Conservation (phyloP, 2,888 invertebrate genomes). For the Geophilus truncorum region DNA sequence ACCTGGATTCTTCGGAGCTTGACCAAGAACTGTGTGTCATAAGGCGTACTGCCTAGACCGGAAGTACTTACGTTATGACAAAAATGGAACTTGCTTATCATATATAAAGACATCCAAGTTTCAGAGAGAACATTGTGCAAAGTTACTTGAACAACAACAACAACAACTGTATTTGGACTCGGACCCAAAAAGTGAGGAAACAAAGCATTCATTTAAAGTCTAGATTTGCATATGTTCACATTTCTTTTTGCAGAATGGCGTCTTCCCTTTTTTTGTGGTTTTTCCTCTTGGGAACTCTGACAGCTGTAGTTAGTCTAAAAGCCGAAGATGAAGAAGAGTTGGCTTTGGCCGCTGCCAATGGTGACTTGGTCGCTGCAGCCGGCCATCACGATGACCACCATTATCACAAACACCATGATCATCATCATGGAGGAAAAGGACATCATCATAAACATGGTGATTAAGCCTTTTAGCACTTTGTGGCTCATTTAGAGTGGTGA, state of each 20-base stretch:
- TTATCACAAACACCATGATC: background rate
- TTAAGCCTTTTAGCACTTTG: conserved; percentile 47
- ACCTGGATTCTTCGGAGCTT: conserved; percentile 5
- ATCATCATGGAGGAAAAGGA: conserved; percentile 48
- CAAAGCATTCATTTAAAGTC: background rate
- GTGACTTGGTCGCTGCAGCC: background rate
- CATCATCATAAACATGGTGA: conserved; percentile 56
- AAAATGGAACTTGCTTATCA: background rate
- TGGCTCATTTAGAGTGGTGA: too few species aligned
- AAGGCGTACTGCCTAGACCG: background rate
- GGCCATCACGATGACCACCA: conserved; percentile 14
- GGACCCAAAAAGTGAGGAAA: background rate
- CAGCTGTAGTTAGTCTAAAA: background rate
- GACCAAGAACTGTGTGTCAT: background rate
- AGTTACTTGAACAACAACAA: background rate
- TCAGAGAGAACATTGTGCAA: background rate
- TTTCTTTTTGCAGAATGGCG: background rate
- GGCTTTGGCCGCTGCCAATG: background rate
- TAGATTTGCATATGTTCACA: background rate
- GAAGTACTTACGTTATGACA: background rate
- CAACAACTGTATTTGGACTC: background rate
- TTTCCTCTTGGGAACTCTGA: background rate
- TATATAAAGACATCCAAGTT: background rate
- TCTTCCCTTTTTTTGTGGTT: background rate
- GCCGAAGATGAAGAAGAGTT: background rate